Percentiles rank a stretch among this genome's conserved stretches.
These are phyloP conservation scores for Neostethus bicornis DNA, from an alignment of 2,797 vertebrate species.

Conservation along the genomic window DNA sequence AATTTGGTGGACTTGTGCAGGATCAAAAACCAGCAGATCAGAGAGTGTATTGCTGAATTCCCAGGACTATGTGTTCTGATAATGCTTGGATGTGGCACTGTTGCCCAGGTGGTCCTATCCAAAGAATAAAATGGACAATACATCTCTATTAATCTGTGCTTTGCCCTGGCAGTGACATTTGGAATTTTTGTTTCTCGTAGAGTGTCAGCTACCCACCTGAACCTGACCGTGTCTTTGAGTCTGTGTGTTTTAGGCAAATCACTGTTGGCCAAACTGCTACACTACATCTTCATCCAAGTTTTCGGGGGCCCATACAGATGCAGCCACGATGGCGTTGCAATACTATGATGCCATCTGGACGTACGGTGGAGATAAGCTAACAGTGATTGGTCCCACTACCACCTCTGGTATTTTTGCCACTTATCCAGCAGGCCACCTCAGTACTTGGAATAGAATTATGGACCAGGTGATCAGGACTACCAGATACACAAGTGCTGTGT, in stretches of 20 bases:
- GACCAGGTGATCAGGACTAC: constrained; percentile 87
- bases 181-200: constrained; percentile 76
- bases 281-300: constrained; percentile 85
- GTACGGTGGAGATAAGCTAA: constrained; percentile 74
- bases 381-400: constrained; percentile 67
- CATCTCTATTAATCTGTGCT: constrained; percentile 82
- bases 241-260: constrained; percentile 83
- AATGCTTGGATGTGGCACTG: constrained; percentile 82
- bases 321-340: constrained; percentile 79
- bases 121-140: constrained; percentile 76
- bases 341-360: constrained; percentile 82
- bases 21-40: too few species aligned
- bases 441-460: constrained; percentile 74
- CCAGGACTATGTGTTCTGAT: too few species aligned
- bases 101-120: constrained; percentile 79
- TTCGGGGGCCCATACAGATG: constrained; percentile 86
- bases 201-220: constrained; percentile 90
- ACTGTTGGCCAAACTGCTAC: constrained; percentile 79
- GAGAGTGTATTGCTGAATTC: too few species aligned
- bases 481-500: constrained; percentile 75
- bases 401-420: constrained; percentile 81
- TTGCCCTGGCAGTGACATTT: constrained; percentile 79
- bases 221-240: constrained; percentile 86
- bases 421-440: constrained; percentile 80
- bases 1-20: too few species aligned